phyloP scores from a whole-genome alignment of 2,113 vertebrate genomes.

The Gambusia affinis region DNA sequence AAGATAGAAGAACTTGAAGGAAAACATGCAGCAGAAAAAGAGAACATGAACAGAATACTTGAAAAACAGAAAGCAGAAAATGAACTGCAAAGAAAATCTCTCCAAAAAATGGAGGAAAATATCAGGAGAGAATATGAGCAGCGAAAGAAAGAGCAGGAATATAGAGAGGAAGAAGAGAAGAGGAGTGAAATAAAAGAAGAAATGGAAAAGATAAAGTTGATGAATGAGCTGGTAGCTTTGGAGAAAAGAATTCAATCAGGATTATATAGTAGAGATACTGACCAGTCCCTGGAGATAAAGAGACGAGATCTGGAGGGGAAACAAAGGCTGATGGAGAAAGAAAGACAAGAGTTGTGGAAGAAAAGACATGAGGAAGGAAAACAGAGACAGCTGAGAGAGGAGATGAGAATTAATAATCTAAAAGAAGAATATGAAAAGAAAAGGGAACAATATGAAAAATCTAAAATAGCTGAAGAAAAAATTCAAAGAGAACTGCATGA shows the following conservation, averaged over 20 bases:
- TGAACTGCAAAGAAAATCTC: not conserved
- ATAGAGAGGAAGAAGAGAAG: not conserved
- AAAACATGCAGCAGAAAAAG: not conserved
- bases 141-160: conserved; percentile 16
- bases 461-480: too few species aligned
- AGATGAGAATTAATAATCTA: not conserved
- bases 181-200: not conserved
- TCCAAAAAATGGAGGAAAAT: conserved; percentile 12
- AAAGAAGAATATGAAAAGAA: not conserved
- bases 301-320: not conserved
- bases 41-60: not conserved
- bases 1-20: not conserved
- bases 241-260: conserved; percentile 3
- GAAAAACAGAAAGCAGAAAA: not conserved
- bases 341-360: not conserved
- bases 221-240: not conserved
- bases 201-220: not conserved
- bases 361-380: not conserved
- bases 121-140: conserved; percentile 16
- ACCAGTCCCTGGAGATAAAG: not conserved
- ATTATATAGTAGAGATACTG: not conserved
- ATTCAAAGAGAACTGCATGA: too few species aligned
- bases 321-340: not conserved
- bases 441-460: too few species aligned
- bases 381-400: not conserved